Evolutionary conservation across 2,113 vertebrate species (phyloP).

Genomic region (Trachemys scripta): DNA sequence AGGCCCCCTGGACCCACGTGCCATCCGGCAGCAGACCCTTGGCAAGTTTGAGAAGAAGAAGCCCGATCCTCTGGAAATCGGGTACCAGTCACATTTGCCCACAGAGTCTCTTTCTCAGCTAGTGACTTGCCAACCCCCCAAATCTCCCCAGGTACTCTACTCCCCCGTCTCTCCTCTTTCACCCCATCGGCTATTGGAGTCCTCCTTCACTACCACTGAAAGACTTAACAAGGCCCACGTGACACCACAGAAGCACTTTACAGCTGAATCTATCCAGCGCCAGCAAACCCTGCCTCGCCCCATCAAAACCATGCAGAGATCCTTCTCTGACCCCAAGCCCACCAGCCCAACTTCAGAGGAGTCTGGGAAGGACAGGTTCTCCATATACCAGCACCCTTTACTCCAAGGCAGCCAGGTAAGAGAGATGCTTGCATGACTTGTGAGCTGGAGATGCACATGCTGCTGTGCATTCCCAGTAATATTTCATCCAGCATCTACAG

Average conservation of each 20-base stretch:
- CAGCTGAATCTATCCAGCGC: slow-evolving; percentile 87
- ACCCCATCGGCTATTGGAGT: slow-evolving; percentile 95
- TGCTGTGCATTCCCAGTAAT: neutral
- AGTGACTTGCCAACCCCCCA: slow-evolving; percentile 91
- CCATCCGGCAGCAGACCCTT: slow-evolving; percentile 83
- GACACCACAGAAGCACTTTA: slow-evolving; percentile 96
- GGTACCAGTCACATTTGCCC: slow-evolving; percentile 92
- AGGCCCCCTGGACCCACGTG: slow-evolving; percentile 82
- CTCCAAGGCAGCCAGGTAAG: slow-evolving; percentile 93
- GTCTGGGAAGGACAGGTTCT: slow-evolving; percentile 91
- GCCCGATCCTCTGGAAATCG: slow-evolving; percentile 95
- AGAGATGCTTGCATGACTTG: neutral
- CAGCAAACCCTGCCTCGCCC: slow-evolving; percentile 95
- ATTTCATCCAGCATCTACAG: neutral
- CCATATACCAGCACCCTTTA: slow-evolving; percentile 93
- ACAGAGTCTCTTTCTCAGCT: slow-evolving; percentile 90
- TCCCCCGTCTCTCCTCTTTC: slow-evolving; percentile 96
- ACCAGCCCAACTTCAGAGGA: slow-evolving; percentile 98
- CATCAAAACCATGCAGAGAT: slow-evolving; percentile 97
- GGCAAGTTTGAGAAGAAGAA: slow-evolving; percentile 95
- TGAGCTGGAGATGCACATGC: neutral
- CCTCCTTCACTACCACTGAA: slow-evolving; percentile 94
- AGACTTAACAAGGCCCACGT: slow-evolving; percentile 97
- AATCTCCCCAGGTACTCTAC: slow-evolving; percentile 98
- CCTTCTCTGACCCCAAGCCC: slow-evolving; percentile 97